Evolutionary conservation across 2,797 vertebrate genomes (phyloP).

Genomic region (Petrocephalus sullivani): DNA sequence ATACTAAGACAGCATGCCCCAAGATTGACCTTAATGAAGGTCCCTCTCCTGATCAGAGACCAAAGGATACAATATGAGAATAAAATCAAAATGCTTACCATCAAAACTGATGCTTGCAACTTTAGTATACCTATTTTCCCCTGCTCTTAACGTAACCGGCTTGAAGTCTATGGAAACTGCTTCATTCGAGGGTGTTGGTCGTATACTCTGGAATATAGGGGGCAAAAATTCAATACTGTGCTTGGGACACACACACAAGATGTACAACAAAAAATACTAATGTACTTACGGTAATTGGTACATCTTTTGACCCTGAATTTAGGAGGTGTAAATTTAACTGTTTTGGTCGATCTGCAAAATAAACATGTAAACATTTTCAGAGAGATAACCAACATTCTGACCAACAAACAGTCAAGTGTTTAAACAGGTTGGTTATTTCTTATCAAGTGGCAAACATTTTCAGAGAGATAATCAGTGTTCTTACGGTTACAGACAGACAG

Average conservation of each 20-base stretch:
- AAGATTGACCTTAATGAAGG: background rate
- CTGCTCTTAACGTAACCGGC: conserved; percentile 89
- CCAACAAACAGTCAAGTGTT: background rate
- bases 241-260: background rate
- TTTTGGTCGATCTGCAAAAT: conserved; percentile 86
- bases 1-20: background rate
- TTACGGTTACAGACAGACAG: background rate
- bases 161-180: conserved; percentile 90
- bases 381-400: background rate
- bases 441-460: background rate
- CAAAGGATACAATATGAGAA: background rate
- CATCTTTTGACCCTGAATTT: conserved; percentile 98
- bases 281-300: conserved; percentile 87
- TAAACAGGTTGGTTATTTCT: background rate
- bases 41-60: background rate
- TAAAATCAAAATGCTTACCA: conserved; percentile 66
- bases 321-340: conserved; percentile 93
- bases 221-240: conserved; percentile 26
- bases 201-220: conserved; percentile 75
- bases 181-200: conserved; percentile 90
- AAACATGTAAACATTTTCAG: background rate
- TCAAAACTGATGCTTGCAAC: conserved; percentile 98
- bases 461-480: background rate
- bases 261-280: background rate
- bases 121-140: conserved; percentile 96